These are phyloP conservation scores for Burhinus oedicnemus DNA, from an alignment of 2,113 vertebrate genomes.

Conservation along the genomic window DNA sequence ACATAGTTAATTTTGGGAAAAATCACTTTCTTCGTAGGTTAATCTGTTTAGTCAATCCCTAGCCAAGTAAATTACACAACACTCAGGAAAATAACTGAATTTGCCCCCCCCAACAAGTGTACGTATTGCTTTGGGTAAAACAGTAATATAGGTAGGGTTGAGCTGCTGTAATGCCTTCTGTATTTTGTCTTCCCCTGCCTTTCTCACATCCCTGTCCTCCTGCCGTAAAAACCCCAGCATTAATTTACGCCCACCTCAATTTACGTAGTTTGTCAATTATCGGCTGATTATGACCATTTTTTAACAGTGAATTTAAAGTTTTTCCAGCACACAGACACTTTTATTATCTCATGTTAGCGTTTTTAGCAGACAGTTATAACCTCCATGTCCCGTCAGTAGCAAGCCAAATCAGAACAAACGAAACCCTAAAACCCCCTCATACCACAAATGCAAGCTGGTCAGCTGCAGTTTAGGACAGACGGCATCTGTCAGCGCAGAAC, in stretches of 20 bases:
- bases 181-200: neutral
- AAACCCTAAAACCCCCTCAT: neutral
- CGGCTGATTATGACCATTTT: neutral
- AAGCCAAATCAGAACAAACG: neutral
- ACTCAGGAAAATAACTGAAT: neutral
- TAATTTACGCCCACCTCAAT: neutral
- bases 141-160: too few relatives aligned
- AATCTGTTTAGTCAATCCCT: neutral
- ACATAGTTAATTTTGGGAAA: neutral
- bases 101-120: neutral
- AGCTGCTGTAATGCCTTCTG: neutral
- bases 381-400: neutral
- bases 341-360: neutral
- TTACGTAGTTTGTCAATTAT: neutral
- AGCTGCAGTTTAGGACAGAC: neutral
- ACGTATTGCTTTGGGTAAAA: neutral
- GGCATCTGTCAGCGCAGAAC: fast-evolving
- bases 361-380: neutral
- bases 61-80: neutral
- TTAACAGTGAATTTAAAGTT: neutral
- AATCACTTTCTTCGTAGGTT: neutral
- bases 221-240: neutral
- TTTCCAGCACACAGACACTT: neutral
- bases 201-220: neutral
- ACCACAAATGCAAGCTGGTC: fast-evolving